Base-by-base conservation (phyloP, 1,140 invertebrate species). In the Drosophila setifemur region DNA sequence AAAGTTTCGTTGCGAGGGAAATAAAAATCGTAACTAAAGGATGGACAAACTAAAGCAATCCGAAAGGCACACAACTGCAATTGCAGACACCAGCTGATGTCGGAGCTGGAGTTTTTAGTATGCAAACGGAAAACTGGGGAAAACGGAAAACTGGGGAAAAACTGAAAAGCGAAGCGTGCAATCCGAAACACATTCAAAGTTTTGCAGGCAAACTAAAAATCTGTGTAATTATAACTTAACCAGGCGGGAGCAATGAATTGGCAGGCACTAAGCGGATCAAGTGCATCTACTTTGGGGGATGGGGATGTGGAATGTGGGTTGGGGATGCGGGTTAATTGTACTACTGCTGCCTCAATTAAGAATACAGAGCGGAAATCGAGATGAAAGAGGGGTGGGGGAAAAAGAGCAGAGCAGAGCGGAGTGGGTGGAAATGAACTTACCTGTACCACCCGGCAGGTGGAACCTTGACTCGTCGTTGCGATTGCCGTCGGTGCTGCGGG, bases 401-500 rank as follows among this genome's bases (percentile, higher is more conserved):
- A 33, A 26, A 69, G n/a, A n/a, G n/a, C n/a, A n/a, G n/a, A n/a
- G n/a, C n/a, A n/a, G n/a, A n/a, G n/a, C n/a, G n/a, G n/a, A n/a
- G n/a, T 54, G 58, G 55, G 45, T 50, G 29, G 9, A 44, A 60
- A 29, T 53, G 25, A 55, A 73, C 76, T 82, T 86, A 87, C 83
- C 77, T 82, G 82, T 9, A 6, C 29, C 31, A 6, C 29, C 31
- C 1, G 8, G 57, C 45, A 73, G 39, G 18, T 28, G 58, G 54
- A 78, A 79, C 77, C 73, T 83, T 60, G 54, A 73, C 44, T 79
- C 81, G 53, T 76, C 68, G 68, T 87, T 89, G 37, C 67, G 81
- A 88, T 88, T 90, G 48, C 81, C 88, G 73, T 87, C 87, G n/a
- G n/a, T n/a, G n/a, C n/a, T n/a, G 60, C 57, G 69, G 68, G 78